Evolutionary conservation across 1,140 invertebrate species (phyloP).

Genomic region (Ceratina calcarata): DNA sequence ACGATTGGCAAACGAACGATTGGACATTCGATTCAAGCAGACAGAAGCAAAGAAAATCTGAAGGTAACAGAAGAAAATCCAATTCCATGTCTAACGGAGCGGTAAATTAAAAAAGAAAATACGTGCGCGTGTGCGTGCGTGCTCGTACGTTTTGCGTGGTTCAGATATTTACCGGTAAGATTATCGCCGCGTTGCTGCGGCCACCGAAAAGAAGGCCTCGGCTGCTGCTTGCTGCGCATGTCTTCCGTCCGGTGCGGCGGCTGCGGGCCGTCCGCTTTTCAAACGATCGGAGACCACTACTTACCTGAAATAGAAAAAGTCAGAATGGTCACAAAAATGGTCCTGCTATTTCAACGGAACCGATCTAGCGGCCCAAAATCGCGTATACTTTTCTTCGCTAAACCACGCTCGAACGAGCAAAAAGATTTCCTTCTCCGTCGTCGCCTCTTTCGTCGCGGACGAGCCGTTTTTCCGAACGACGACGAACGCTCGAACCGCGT

Average conservation of each 20-base stretch:
- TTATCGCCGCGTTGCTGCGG: constrained; percentile 80
- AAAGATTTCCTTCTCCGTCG: constrained; percentile 36
- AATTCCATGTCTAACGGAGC: too few relatives aligned
- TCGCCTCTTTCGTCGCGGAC: neutral
- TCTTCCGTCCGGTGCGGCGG: constrained; percentile 77
- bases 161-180: constrained; percentile 79
- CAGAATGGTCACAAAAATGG: constrained; percentile 34
- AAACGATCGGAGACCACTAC: constrained; percentile 80
- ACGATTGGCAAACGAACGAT: too few relatives aligned
- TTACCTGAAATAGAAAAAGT: constrained; percentile 76
- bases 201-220: constrained; percentile 81
- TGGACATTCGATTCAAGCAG: too few relatives aligned
- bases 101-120: neutral
- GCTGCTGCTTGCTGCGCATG: constrained; percentile 81
- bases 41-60: too few relatives aligned
- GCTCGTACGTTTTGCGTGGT: constrained; percentile 30
- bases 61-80: too few relatives aligned
- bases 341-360: too few relatives aligned
- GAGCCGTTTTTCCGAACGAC: constrained; percentile 48
- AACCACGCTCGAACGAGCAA: neutral
- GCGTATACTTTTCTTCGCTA: neutral
- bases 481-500: constrained; percentile 28
- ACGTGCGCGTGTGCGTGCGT: constrained; percentile 33
- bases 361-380: too few relatives aligned
- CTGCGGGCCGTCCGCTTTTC: constrained; percentile 74